A percentile compares a stretch with the other conserved stretches of the same genome.
Conservation (phyloP, 92 coral and sea anemone species). For the Phenganax marumi region DNA sequence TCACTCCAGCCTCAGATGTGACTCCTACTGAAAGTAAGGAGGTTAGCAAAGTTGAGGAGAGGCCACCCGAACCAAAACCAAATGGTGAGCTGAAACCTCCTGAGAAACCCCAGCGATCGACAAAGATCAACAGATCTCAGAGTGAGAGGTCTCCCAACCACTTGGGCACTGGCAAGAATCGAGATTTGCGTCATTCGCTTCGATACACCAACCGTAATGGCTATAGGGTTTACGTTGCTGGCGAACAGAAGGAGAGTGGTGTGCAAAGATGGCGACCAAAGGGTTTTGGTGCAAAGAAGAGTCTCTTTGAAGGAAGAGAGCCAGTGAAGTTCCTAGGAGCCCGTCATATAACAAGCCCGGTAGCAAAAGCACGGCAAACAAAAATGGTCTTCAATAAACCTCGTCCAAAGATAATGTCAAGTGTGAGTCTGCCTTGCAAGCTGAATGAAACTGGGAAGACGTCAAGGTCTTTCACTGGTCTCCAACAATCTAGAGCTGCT, state of each 20-base stretch:
- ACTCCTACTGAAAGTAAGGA: background rate
- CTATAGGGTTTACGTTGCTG: slow-evolving; percentile 23
- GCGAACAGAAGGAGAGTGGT: slow-evolving; percentile 7
- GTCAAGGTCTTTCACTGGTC: slow-evolving; percentile 5
- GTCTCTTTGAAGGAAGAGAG: slow-evolving; percentile 32
- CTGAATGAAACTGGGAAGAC: slow-evolving; percentile 31
- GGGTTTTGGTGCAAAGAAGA: slow-evolving; percentile 44
- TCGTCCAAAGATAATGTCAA: slow-evolving; percentile 27
- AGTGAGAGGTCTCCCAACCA: slow-evolving; percentile 17
- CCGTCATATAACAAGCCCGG: slow-evolving; percentile 32
- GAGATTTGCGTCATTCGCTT: slow-evolving; percentile 35
- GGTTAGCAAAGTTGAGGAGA: slow-evolving; percentile 13
- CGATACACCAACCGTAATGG: slow-evolving; percentile 38
- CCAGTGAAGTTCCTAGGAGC: slow-evolving; percentile 40
- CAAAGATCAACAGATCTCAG: slow-evolving; percentile 15
- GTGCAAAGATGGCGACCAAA: slow-evolving; percentile 37
- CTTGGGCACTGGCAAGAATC: slow-evolving; percentile 26
- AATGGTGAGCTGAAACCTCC: slow-evolving; percentile 38
- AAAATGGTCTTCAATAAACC: slow-evolving; percentile 27
- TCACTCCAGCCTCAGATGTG: too few relatives aligned
- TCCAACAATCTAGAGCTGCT: background rate
- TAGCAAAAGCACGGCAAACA: slow-evolving; percentile 22
- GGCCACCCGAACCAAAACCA: background rate
- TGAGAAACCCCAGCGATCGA: slow-evolving; percentile 24
- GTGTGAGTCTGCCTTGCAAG: slow-evolving; percentile 36